A percentile compares a stretch with the other conserved stretches of the same genome.
These are phyloP conservation scores for Poecilia picta DNA, from an alignment of 2,797 vertebrate genomes.

Conservation along the genomic window DNA sequence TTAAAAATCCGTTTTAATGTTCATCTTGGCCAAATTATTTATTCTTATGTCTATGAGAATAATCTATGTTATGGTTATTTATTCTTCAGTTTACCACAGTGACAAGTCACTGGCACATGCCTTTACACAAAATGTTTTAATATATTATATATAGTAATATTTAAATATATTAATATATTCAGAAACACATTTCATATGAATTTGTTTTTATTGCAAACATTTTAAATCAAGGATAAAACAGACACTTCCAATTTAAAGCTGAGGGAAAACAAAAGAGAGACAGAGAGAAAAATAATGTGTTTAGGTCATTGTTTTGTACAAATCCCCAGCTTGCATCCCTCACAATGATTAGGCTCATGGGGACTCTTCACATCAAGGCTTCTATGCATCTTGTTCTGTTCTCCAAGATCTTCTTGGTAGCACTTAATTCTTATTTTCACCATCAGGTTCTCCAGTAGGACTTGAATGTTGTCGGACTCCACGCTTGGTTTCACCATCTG, in stretches of 20 bases:
- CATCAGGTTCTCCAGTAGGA: conserved; percentile 71
- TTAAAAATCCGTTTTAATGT: neutral
- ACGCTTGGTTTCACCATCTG: conserved; percentile 55
- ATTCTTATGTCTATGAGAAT: neutral
- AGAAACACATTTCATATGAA: neutral
- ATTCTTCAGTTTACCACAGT: too few relatives aligned
- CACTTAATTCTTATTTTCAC: conserved; percentile 73
- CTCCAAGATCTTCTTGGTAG: conserved; percentile 49
- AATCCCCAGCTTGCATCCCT: conserved; percentile 64
- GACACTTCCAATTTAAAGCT: neutral
- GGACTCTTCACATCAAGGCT: conserved; percentile 51
- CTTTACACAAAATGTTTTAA: neutral
- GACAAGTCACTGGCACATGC: neutral
- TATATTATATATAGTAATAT: neutral
- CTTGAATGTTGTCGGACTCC: conserved; percentile 20
- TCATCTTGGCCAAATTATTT: neutral
- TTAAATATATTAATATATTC: neutral
- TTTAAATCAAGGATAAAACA: too few relatives aligned
- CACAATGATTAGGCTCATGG: conserved; percentile 74
- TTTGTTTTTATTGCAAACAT: neutral
- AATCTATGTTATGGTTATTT: too few relatives aligned
- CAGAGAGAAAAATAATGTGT: neutral
- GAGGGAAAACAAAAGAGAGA: neutral
- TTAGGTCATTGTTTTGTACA: conserved; percentile 33
- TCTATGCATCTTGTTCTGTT: rapidly evolving